Conservation (phyloP, 2,888 invertebrate genomes). For the Colostygia pectinataria region DNA sequence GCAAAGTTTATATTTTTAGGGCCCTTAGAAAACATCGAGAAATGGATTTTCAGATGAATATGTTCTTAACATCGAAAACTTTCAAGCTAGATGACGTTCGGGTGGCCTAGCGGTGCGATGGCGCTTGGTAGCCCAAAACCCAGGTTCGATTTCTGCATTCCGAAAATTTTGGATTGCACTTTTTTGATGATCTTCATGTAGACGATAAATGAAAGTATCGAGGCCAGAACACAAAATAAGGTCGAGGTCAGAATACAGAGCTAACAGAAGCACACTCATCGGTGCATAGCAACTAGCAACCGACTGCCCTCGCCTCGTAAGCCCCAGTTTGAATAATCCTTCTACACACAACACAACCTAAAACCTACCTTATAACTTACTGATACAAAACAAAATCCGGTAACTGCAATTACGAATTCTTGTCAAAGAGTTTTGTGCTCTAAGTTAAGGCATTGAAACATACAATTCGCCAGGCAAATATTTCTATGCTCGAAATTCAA, state of each 20-base stretch:
- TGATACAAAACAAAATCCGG: not conserved
- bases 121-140: no score
- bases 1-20: no score
- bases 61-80: no score
- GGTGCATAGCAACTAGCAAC: constrained; percentile 68
- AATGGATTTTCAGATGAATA: no score
- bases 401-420: not conserved
- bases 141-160: no score
- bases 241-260: constrained; percentile 10
- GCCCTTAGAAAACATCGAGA: no score
- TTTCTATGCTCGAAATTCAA: constrained; percentile 32
- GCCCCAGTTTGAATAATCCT: constrained; percentile 36
- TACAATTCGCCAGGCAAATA: constrained; percentile 24
- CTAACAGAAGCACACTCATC: constrained; percentile 13
- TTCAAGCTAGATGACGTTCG: no score
- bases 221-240: constrained; percentile 8
- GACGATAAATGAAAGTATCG: constrained; percentile 5
- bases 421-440: not conserved
- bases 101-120: no score
- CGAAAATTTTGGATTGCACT: no score
- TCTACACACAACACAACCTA: constrained; percentile 16
- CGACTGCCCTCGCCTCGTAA: constrained; percentile 46
- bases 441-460: constrained; percentile 14
- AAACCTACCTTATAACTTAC: not conserved
- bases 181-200: no score